These are phyloP conservation scores for Scolopax rusticola DNA, from an alignment of 2,797 vertebrate genomes.

Conservation along the genomic window DNA sequence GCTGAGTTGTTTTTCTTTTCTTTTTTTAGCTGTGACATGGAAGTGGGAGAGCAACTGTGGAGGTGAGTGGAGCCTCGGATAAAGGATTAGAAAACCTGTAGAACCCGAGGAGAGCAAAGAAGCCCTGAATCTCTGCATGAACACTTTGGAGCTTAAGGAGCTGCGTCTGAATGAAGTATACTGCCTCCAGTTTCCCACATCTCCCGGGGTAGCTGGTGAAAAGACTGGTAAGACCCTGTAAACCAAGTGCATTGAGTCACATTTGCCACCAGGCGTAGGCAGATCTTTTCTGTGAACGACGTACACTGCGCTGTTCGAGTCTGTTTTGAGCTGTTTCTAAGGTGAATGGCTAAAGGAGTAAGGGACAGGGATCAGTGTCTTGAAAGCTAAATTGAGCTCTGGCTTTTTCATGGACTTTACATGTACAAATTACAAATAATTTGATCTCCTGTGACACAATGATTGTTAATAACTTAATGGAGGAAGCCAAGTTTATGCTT, in stretches of 20 bases:
- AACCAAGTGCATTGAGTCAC: background rate
- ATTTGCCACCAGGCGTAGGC: background rate
- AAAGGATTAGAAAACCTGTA: background rate
- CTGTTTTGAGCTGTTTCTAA: background rate
- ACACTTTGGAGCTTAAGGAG: background rate
- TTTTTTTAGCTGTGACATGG: background rate
- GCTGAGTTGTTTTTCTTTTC: background rate
- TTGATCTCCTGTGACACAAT: background rate
- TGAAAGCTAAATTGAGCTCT: background rate
- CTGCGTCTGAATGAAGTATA: background rate
- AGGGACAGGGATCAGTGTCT: background rate
- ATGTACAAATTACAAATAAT: background rate
- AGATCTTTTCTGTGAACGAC: background rate
- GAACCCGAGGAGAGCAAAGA: background rate
- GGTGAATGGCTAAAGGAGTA: background rate
- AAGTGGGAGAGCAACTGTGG: background rate
- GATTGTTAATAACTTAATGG: background rate
- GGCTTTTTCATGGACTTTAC: background rate
- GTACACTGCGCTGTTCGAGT: accelerated
- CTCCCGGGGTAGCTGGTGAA: background rate
- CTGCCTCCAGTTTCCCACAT: background rate
- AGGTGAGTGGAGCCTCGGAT: background rate
- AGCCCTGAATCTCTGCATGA: background rate
- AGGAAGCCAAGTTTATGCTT: background rate
- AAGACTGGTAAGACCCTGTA: background rate